Conservation (phyloP, 2,888 invertebrate species). For the Drosophila borealis region DNA sequence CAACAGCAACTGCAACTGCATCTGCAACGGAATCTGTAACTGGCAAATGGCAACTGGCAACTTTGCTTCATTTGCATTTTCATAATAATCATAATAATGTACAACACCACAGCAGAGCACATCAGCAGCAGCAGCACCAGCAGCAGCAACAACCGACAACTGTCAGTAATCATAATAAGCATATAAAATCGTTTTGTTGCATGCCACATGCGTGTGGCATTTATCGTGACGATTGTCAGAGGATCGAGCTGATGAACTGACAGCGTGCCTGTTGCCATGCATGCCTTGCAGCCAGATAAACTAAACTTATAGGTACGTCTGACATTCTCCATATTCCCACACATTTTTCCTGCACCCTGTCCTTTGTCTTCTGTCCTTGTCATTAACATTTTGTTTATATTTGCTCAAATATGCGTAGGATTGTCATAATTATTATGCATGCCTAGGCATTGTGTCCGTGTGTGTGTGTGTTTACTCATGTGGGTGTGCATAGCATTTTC, state of each 20-base stretch:
- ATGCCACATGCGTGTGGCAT: slow-evolving; percentile 41
- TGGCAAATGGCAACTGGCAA: slow-evolving; percentile 32
- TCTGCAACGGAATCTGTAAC: slow-evolving; percentile 15
- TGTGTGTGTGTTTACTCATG: slow-evolving; percentile 5
- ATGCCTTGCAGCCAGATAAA: slow-evolving; percentile 13
- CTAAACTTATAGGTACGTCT: background rate
- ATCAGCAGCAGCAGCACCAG: slow-evolving; percentile 31
- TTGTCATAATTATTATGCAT: slow-evolving; percentile 55
- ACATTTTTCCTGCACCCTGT: background rate
- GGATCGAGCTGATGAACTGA: slow-evolving; percentile 17
- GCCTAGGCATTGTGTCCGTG: slow-evolving; percentile 17
- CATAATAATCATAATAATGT: slow-evolving; percentile 72
- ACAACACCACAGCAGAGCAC: slow-evolving; percentile 11
- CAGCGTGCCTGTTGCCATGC: background rate
- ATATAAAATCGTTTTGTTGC: slow-evolving; percentile 52
- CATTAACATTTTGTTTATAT: slow-evolving; percentile 55
- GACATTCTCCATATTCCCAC: background rate
- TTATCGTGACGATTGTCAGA: slow-evolving; percentile 28
- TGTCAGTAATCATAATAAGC: slow-evolving; percentile 54
- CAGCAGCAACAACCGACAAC: slow-evolving; percentile 33
- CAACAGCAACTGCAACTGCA: slow-evolving; percentile 18
- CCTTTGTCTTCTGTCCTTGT: background rate
- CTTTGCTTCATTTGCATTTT: slow-evolving; percentile 75
- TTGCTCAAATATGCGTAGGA: slow-evolving; percentile 53
- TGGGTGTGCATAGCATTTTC: slow-evolving; percentile 24